Evolutionary conservation across 2,797 vertebrate species (phyloP).

Genomic region (Sebastes kiyomatsui): DNA sequence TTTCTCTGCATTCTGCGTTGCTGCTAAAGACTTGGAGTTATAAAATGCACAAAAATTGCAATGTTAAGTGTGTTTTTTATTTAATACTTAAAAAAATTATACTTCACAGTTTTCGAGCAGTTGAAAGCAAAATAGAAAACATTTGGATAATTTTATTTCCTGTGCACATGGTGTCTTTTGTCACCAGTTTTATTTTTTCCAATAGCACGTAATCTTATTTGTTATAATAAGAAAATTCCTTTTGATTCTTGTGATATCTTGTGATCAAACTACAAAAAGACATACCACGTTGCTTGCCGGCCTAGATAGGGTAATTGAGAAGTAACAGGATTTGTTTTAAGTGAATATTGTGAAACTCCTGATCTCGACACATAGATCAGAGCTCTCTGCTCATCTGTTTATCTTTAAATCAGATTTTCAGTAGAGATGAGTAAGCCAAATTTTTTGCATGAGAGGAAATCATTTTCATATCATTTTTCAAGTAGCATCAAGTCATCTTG

Average conservation of each 20-base stretch:
- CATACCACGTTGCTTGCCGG: constrained; percentile 1
- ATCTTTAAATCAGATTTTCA: constrained; percentile 15
- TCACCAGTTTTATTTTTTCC: not conserved
- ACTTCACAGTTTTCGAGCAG: not conserved
- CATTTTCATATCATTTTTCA: not conserved
- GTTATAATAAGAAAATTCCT: constrained; percentile 35
- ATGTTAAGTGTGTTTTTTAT: not conserved
- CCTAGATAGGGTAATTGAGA: not conserved
- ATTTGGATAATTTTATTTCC: constrained; percentile 30
- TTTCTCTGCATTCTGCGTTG: not conserved
- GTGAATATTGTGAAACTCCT: constrained; percentile 7
- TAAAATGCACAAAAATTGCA: not conserved
- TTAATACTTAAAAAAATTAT: not conserved
- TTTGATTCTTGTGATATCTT: constrained; percentile 25
- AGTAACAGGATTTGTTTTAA: constrained; percentile 21
- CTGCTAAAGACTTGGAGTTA: not conserved
- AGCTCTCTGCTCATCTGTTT: not conserved
- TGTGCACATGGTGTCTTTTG: constrained; percentile 14
- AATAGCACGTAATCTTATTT: constrained; percentile 49
- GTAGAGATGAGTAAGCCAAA: not conserved
- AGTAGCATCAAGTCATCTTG: not conserved
- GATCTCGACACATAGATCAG: not conserved
- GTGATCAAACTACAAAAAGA: constrained; percentile 42
- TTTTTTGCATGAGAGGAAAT: not conserved
- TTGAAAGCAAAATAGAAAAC: not conserved